Conservation (phyloP, 2,113 vertebrate species). For the Piprites chloris region DNA sequence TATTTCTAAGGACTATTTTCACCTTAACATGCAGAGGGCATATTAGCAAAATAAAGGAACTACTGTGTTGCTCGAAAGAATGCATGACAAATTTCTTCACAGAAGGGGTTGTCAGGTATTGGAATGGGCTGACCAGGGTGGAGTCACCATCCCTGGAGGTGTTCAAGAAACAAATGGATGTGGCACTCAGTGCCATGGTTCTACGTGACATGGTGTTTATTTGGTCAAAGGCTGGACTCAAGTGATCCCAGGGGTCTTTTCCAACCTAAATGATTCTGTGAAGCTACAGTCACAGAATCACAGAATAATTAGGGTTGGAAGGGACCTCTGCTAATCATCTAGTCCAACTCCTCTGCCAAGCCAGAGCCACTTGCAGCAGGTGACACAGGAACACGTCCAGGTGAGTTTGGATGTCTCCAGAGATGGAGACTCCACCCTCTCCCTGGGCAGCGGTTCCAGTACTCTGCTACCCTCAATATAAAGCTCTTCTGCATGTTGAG, state of each 20-base stretch:
- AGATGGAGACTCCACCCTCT: background rate
- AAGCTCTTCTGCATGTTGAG: background rate
- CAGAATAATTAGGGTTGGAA: background rate
- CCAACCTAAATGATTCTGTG: background rate
- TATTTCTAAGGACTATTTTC: background rate
- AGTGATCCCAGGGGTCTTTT: background rate
- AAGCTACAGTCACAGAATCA: background rate
- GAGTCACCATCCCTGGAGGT: background rate
- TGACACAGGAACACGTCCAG: accelerated
- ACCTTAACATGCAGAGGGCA: background rate
- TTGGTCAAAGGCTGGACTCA: background rate
- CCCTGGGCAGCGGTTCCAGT: background rate
- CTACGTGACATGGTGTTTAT: background rate
- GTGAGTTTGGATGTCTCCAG: background rate
- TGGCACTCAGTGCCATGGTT: background rate
- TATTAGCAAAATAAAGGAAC: background rate
- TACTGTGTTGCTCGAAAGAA: accelerated
- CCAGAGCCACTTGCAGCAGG: background rate
- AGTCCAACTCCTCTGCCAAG: background rate
- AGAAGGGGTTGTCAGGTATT: background rate
- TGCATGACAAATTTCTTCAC: background rate
- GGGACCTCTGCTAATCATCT: too few relatives aligned
- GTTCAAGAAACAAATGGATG: background rate
- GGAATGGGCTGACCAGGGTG: background rate
- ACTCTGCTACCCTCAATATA: background rate